Evolutionary conservation across 2,888 invertebrate genomes (phyloP).

Genomic region (Hemistola chrysoprasaria): DNA sequence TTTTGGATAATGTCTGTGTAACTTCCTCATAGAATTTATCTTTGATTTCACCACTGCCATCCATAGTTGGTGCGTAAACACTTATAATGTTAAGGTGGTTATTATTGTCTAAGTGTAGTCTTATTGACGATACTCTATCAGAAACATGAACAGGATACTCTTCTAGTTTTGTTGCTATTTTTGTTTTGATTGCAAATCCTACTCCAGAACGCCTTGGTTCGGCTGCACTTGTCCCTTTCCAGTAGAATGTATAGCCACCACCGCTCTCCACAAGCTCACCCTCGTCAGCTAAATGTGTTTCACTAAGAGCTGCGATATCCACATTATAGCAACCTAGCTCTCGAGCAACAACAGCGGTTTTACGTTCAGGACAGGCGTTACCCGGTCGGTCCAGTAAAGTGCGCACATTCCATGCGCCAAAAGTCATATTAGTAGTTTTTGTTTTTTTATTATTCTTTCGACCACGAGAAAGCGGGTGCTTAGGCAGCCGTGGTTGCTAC

Average conservation of each 20-base stretch:
- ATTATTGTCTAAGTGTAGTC: constrained; percentile 22
- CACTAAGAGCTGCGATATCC: no score
- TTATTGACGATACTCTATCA: constrained; percentile 20
- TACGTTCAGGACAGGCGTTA: constrained; percentile 28
- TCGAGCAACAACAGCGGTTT: constrained; percentile 30
- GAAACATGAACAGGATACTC: constrained; percentile 18
- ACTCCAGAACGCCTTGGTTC: constrained; percentile 24
- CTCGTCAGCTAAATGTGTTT: no score
- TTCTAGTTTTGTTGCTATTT: constrained; percentile 6
- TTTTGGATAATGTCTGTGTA: background rate
- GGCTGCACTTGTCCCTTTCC: constrained; percentile 20
- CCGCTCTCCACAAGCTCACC: constrained; percentile 25
- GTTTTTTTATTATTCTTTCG: background rate
- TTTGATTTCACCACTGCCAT: constrained; percentile 24
- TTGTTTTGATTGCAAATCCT: constrained; percentile 24
- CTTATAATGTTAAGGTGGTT: constrained; percentile 34
- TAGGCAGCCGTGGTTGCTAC: constrained; percentile 3
- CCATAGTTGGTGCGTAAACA: constrained; percentile 33
- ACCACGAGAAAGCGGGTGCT: background rate
- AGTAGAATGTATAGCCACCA: no score
- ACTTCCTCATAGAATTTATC: constrained; percentile 29
- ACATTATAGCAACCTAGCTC: constrained; percentile 28
- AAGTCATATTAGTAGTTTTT: constrained; percentile 2
- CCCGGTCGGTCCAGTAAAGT: constrained; percentile 25
- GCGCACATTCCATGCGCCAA: constrained; percentile 25